Evolutionary conservation across 2,113 vertebrate species (phyloP), one percentile per base, ranked within the genome.

Genomic region (Oreochromis tanganicae): DNA sequence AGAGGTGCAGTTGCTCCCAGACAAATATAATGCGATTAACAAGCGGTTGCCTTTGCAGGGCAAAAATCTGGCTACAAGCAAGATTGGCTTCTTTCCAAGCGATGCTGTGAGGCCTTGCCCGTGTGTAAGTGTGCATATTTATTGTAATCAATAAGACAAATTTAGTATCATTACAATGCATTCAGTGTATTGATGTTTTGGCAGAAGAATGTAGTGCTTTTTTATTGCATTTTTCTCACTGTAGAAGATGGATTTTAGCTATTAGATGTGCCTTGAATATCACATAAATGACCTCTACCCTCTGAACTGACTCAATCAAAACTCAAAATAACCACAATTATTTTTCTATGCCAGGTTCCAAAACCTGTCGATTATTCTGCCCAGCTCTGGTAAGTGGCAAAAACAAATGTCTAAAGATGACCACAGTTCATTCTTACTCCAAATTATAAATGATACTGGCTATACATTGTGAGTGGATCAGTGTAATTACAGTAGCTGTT

Each of bases 21-120:
- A 92, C 91, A 91, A 89, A 95, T 94, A 81, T 94, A 68, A 83
- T 87, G 82, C 85, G 87, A 93, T 94, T 94, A 95, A 96, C 94
- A 94, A 81, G 85, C 73, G n/a, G 83, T 92, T 93, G 88, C 85
- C 79, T 55, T 95, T 93, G 63, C 95, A 99, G 98, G 98, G 98
- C 86, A 97, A 95, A 96, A 98, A 98, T 91, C 93, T 97, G 93
- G 94, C 95, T 78, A 98, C 97, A 56, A 97, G 97, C 96, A 97
- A 98, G 90, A 96, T 97, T 93, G 98, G 98, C 94, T 98, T 97
- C 96, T 99, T 99, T 94, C 98, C 98, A 81, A 98, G 97, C 90
- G 97, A 98, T 34, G 96, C 97, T 71, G 98, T 99, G 82, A 98
- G 97, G 91, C 98, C 98, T 12, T 97, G 96, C 82, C 98, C 98